Evolutionary conservation across 2,888 invertebrate genomes (phyloP).

Genomic region (Cynaeus angustus): DNA sequence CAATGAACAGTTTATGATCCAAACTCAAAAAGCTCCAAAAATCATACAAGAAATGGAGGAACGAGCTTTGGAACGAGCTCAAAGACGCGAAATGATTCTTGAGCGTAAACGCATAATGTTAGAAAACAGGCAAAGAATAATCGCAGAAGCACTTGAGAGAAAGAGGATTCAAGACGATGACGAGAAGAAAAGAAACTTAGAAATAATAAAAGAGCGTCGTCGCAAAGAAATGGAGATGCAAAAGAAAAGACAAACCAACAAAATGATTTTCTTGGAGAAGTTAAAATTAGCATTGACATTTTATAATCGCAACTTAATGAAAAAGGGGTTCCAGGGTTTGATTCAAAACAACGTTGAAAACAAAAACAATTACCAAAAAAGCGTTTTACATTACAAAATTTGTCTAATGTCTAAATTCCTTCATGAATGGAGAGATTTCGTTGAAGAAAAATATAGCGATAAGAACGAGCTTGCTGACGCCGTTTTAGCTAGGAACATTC

Average conservation of each 20-base stretch:
- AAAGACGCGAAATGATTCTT: conserved; percentile 70
- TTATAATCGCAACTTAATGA: conserved; percentile 67
- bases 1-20: conserved; percentile 68
- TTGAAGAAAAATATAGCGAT: conserved; percentile 63
- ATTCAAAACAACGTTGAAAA: conserved; percentile 54
- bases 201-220: conserved; percentile 76
- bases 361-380: conserved; percentile 64
- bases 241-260: conserved; percentile 75
- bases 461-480: conserved; percentile 76
- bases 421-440: conserved; percentile 56
- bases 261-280: conserved; percentile 69
- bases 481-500: conserved; percentile 73
- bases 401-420: conserved; percentile 57
- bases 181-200: conserved; percentile 77
- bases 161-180: conserved; percentile 76
- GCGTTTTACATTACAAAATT: conserved; percentile 60
- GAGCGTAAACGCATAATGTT: conserved; percentile 73
- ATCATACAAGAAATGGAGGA: conserved; percentile 84
- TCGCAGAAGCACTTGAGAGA: conserved; percentile 77
- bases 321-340: conserved; percentile 42
- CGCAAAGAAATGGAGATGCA: conserved; percentile 75
- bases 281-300: conserved; percentile 71
- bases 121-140: conserved; percentile 74
- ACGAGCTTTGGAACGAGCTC: conserved; percentile 78
- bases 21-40: conserved; percentile 78